These are phyloP conservation scores for Zhengitettix transpicula DNA, from an alignment of 2,888 invertebrate genomes.

Conservation along the genomic window DNA sequence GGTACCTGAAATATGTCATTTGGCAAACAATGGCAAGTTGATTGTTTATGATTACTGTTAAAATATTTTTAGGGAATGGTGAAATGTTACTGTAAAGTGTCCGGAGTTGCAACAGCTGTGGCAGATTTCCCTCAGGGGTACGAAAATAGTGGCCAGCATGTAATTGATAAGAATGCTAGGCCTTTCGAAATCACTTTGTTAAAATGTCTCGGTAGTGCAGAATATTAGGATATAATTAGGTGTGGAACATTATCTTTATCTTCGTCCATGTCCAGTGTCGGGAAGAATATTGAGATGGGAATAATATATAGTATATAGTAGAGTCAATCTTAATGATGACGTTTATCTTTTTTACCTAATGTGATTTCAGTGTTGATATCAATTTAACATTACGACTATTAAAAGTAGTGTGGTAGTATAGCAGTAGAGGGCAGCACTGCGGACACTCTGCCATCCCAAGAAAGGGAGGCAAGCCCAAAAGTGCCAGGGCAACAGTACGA, in stretches of 20 bases:
- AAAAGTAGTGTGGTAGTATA: background rate
- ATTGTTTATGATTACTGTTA: slow-evolving; percentile 9
- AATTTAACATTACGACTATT: slow-evolving; percentile 4
- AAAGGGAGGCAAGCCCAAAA: no score
- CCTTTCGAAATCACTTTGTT: no score
- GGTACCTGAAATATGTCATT: slow-evolving; percentile 11
- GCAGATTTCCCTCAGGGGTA: background rate
- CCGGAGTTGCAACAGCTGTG: background rate
- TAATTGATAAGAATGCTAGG: no score
- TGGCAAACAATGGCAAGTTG: slow-evolving; percentile 7
- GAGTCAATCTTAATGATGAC: slow-evolving; percentile 3
- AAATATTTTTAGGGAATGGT: background rate
- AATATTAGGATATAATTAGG: no score
- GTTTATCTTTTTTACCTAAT: slow-evolving; percentile 11
- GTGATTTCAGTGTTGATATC: slow-evolving; percentile 12
- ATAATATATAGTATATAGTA: background rate
- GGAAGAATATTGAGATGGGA: background rate
- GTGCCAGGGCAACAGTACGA: no score
- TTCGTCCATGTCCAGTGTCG: background rate
- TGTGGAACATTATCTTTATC: no score
- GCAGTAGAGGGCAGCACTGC: no score
- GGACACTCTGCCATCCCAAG: no score
- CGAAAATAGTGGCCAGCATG: no score
- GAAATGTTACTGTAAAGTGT: background rate
- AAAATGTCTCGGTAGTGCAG: no score